Base-by-base conservation (phyloP, 1,140 invertebrate species). In the Pogonus chalceus region DNA sequence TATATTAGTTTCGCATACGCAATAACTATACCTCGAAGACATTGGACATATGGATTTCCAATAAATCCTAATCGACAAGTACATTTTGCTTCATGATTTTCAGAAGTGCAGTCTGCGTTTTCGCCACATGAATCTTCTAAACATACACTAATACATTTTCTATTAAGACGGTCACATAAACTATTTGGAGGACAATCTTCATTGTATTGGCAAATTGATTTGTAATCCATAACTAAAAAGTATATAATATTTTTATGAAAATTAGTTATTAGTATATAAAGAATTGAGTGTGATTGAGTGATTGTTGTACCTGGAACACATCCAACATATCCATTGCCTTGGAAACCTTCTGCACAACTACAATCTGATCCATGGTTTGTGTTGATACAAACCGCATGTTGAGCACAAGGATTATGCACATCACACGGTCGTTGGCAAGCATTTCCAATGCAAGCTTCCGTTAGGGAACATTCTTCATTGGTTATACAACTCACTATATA, bases 281-380 rank as follows among this genome's bases (percentile, higher is more conserved):
- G 16, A 46, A 14, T 20, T 12, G 10, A 20, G 20, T 49, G 47
- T 49, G 4, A 46, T 46, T 35, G 7, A 35, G n/a, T 9, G 20
- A 49, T n/a, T 46, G 23, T 54, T 52, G 76, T 79, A 90, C 87
- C 84, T 76, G 80, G 79, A 56, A 81, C 77, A 63, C 87, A 90
- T 58, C 81, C 79, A 20, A 87, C 77, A 62, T 85, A 87, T 62
- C 89, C 89, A 65, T 93, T 90, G 63, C 91, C 91, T 65, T 90
- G 81, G 65, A 80, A 92, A 51, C 87, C 88, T 68, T 90, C 84
- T 23, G 79, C 78, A 63, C 91, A 94, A 61, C 79, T 86, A 66
- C 91, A 94, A 56, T 90, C 85, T 1, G 86, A 82, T 55, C 80
- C 82, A 65, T 93, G 90, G 60, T 90, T 88, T n/a, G 83, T 84